Conservation (phyloP, 2,797 vertebrate species). For the Phrynocephalus guinanensis region DNA sequence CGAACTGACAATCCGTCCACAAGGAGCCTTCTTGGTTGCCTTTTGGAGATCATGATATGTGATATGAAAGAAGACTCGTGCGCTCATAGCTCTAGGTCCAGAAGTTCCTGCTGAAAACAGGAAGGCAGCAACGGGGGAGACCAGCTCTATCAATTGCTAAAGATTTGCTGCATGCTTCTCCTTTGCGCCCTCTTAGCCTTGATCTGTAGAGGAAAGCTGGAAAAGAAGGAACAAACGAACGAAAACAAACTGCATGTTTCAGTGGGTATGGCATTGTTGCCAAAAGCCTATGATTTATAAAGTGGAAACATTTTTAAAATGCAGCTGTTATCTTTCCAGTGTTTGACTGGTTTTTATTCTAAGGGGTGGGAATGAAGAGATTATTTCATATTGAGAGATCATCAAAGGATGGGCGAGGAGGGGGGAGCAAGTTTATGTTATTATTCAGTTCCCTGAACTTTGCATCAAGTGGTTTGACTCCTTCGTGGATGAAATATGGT, state of each 20-base stretch:
- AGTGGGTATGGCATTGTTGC: conserved; percentile 71
- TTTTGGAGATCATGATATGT: not conserved
- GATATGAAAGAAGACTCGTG: conserved; percentile 43
- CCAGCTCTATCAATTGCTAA: conserved; percentile 69
- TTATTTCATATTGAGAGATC: conserved; percentile 75
- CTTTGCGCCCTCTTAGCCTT: conserved; percentile 69
- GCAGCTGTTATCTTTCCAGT: conserved; percentile 73
- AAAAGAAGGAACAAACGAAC: conserved; percentile 20
- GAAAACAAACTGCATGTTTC: conserved; percentile 56
- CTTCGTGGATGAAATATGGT: conserved; percentile 26
- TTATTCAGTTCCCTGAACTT: conserved; percentile 66
- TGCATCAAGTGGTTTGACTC: conserved; percentile 47
- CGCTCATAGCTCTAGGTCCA: conserved; percentile 60
- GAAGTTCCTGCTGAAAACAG: conserved; percentile 47
- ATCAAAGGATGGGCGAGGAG: conserved; percentile 58
- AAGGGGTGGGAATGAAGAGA: conserved; percentile 62
- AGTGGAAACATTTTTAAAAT: conserved; percentile 86
- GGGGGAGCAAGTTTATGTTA: conserved; percentile 63
- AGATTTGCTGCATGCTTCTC: conserved; percentile 70
- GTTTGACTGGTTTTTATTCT: conserved; percentile 67
- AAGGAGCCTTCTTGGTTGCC: not conserved
- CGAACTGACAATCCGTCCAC: not conserved
- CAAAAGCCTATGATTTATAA: conserved; percentile 83
- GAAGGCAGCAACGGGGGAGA: conserved; percentile 49
- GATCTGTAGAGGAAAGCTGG: conserved; percentile 69